These are phyloP conservation scores for Junonia oenone DNA, from an alignment of 2,888 invertebrate species.

Conservation along the genomic window DNA sequence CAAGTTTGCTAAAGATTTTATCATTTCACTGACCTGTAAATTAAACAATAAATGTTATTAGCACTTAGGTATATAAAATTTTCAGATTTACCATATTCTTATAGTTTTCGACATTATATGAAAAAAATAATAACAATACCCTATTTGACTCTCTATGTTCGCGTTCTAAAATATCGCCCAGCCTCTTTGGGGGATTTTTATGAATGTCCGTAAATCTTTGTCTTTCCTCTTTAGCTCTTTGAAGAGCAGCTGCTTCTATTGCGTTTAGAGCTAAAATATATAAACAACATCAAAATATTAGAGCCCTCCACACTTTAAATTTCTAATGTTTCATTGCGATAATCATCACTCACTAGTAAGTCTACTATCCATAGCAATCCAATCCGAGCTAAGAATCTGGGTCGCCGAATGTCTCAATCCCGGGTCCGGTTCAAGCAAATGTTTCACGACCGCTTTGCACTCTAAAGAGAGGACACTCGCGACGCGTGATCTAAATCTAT, in stretches of 20 bases:
- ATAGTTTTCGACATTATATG: too few species aligned
- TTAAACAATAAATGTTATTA: constrained; percentile 10
- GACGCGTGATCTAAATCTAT: constrained; percentile 82
- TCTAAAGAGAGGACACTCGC: constrained; percentile 75
- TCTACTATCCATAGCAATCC: constrained; percentile 85
- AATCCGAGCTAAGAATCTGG: constrained; percentile 79
- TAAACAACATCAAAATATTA: background rate
- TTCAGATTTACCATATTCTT: too few species aligned
- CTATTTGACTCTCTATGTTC: constrained; percentile 41
- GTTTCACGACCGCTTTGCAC: constrained; percentile 81
- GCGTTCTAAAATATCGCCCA: constrained; percentile 61
- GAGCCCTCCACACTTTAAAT: background rate
- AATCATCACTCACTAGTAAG: constrained; percentile 59
- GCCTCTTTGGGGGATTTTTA: constrained; percentile 43
- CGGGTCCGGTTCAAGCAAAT: constrained; percentile 85
- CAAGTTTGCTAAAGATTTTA: constrained; percentile 63
- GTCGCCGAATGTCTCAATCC: constrained; percentile 77
- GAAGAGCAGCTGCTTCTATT: constrained; percentile 80
- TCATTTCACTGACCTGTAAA: constrained; percentile 67
- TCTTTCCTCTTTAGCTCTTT: constrained; percentile 78
- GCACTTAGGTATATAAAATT: background rate
- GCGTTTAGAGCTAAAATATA: constrained; percentile 67
- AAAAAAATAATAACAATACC: too few species aligned
- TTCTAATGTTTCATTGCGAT: background rate
- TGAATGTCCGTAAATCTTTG: constrained; percentile 46